Conservation (phyloP, 2,888 invertebrate genomes). For the Punctoribates punctum region DNA sequence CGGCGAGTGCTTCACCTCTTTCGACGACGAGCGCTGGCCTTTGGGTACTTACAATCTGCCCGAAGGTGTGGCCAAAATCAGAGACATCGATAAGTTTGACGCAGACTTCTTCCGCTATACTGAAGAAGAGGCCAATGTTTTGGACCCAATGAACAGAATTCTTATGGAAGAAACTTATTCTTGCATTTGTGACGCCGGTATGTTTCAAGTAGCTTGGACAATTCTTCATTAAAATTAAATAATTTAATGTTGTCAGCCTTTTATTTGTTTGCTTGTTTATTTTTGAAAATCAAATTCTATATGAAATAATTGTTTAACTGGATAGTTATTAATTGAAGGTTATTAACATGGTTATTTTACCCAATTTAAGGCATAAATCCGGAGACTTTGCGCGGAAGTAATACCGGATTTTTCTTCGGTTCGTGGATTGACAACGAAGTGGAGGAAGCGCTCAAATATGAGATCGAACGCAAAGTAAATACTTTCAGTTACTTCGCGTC, state of each 20-base stretch:
- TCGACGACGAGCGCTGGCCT: slow-evolving; percentile 34
- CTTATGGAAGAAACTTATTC: slow-evolving; percentile 30
- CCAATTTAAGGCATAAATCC: neutral
- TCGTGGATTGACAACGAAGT: slow-evolving; percentile 28
- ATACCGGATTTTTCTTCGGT: slow-evolving; percentile 33
- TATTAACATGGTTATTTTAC: too few relatives aligned
- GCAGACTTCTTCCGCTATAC: slow-evolving; percentile 36
- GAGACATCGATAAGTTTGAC: slow-evolving; percentile 35
- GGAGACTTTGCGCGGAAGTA: slow-evolving; percentile 24
- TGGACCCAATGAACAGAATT: slow-evolving; percentile 30
- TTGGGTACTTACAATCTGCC: slow-evolving; percentile 29
- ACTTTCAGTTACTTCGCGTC: slow-evolving; percentile 4
- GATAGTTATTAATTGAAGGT: too few relatives aligned
- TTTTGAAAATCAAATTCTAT: too few relatives aligned
- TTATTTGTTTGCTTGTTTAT: too few relatives aligned
- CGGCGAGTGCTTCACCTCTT: slow-evolving; percentile 19
- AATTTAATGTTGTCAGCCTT: too few relatives aligned
- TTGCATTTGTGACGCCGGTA: slow-evolving; percentile 28
- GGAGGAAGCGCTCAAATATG: slow-evolving; percentile 30
- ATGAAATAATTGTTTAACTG: too few relatives aligned
- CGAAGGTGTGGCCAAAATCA: slow-evolving; percentile 31
- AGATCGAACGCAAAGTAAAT: slow-evolving; percentile 5
- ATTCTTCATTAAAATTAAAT: too few relatives aligned
- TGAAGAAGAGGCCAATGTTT: slow-evolving; percentile 21
- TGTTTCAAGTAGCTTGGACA: too few relatives aligned